These are phyloP conservation scores for Acrobasis suavella DNA, from an alignment of 2,888 invertebrate genomes.

Conservation along the genomic window DNA sequence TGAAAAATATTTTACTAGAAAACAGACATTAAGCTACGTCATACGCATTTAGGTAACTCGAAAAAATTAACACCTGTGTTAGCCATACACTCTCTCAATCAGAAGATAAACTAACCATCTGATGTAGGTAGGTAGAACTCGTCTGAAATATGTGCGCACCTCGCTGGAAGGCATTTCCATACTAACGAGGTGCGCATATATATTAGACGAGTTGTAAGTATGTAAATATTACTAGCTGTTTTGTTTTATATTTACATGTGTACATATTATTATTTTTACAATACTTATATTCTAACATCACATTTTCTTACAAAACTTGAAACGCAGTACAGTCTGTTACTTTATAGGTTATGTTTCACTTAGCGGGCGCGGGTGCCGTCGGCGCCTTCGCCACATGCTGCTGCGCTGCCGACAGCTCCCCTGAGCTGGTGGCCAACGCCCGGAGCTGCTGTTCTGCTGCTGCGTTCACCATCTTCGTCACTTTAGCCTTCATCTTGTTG, in stretches of 20 bases:
- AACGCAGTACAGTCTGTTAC: background rate
- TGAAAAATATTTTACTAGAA: no score
- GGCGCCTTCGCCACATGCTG: constrained; percentile 67
- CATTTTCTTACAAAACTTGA: background rate
- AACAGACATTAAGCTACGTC: no score
- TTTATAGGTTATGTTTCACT: constrained; percentile 42
- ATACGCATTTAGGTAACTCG: no score
- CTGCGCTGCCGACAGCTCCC: constrained; percentile 77
- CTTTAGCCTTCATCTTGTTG: constrained; percentile 85
- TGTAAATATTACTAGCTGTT: background rate
- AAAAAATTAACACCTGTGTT: no score
- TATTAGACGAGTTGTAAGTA: no score
- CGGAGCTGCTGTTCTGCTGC: constrained; percentile 86
- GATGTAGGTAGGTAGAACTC: no score
- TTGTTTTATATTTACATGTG: no score
- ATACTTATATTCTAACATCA: background rate
- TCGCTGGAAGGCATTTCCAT: no score
- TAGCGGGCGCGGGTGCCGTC: constrained; percentile 64
- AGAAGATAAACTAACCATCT: background rate
- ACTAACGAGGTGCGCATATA: no score
- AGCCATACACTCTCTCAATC: no score
- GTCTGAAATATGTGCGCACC: no score
- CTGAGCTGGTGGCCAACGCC: constrained; percentile 78
- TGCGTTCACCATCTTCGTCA: constrained; percentile 87
- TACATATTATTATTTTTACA: background rate